Evolutionary conservation across 2,113 vertebrate genomes (phyloP).

Genomic region (Panthera leo): DNA sequence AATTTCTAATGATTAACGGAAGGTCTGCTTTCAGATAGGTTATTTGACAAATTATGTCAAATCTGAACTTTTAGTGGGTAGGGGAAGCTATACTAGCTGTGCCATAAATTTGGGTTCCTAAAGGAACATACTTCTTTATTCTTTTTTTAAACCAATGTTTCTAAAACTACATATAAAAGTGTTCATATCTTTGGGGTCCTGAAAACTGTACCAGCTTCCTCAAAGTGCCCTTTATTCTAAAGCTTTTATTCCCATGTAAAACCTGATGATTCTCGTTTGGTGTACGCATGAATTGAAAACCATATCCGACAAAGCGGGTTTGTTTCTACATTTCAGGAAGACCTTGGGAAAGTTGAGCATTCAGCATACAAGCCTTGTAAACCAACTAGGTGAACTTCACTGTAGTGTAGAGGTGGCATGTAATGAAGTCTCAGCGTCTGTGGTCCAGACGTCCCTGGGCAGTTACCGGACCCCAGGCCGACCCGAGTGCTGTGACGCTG

Average conservation of each 20-base stretch:
- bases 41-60: background rate
- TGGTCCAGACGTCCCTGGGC: conserved; percentile 45
- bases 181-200: background rate
- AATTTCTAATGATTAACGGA: background rate
- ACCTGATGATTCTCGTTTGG: background rate
- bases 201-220: background rate
- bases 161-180: background rate
- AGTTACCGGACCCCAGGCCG: conserved; percentile 59
- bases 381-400: conserved; percentile 16
- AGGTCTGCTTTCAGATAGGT: background rate
- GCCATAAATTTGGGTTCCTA: background rate
- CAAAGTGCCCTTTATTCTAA: background rate
- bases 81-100: background rate
- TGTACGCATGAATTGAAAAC: background rate
- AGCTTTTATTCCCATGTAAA: background rate
- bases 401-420: conserved; percentile 30
- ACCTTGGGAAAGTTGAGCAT: conserved; percentile 45
- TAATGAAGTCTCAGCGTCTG: conserved; percentile 31
- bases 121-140: background rate
- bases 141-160: background rate
- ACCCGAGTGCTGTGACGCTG: background rate
- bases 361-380: conserved; percentile 61
- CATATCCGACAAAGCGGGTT: conserved; percentile 13
- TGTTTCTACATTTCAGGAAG: conserved; percentile 47
- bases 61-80: background rate